Evolutionary conservation across 2,797 vertebrate species (phyloP).

Genomic region (Gallinago nigripennis): DNA sequence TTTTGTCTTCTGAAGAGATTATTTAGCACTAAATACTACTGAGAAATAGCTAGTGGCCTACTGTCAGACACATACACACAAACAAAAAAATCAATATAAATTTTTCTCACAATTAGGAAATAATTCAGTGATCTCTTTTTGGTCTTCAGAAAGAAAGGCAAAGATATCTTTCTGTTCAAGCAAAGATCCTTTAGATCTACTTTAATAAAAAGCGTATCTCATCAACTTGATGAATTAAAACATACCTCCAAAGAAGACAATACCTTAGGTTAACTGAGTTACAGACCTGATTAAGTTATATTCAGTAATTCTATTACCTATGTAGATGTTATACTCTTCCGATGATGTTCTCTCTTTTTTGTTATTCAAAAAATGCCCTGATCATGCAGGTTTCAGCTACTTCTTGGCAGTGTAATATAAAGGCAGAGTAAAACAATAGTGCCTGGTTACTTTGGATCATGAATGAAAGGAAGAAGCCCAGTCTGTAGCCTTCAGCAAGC

Average conservation of each 20-base stretch:
- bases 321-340: not conserved
- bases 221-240: conserved; percentile 37
- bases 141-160: conserved; percentile 16
- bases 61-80: conserved; percentile 62
- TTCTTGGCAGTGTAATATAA: not conserved
- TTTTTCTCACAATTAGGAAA: conserved; percentile 81
- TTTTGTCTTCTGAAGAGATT: conserved; percentile 54
- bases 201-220: conserved; percentile 46
- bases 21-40: conserved; percentile 64
- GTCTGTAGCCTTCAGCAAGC: not conserved
- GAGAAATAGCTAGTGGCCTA: conserved; percentile 68
- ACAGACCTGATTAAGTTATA: conserved; percentile 34
- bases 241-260: conserved; percentile 24
- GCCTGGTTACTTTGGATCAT: not conserved
- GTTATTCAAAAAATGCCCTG: not conserved
- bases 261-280: conserved; percentile 19
- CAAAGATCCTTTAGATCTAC: conserved; percentile 25
- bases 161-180: not conserved
- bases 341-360: not conserved
- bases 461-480: not conserved
- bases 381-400: not conserved
- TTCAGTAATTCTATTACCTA: conserved; percentile 22
- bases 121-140: conserved; percentile 74
- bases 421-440: not conserved
- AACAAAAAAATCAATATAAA: conserved; percentile 76